These are phyloP conservation scores for Acanthosepion esculentum DNA, from an alignment of 2,888 invertebrate species.

Conservation along the genomic window DNA sequence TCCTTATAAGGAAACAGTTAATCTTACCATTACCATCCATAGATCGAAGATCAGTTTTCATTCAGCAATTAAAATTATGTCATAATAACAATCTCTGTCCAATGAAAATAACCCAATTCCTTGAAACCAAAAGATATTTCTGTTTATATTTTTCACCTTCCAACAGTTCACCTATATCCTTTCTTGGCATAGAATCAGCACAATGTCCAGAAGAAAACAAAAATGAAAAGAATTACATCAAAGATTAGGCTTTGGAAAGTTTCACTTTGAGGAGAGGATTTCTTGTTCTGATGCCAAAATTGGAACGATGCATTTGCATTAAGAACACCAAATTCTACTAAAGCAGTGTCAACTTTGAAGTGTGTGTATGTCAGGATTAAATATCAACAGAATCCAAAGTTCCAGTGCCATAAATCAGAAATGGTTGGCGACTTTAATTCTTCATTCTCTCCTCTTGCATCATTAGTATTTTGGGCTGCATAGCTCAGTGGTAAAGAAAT, in stretches of 20 bases:
- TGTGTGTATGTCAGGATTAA: not conserved
- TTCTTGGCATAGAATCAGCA: not conserved
- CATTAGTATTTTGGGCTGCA: no score
- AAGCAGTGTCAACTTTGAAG: not conserved
- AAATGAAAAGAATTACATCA: not conserved
- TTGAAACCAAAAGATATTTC: not conserved
- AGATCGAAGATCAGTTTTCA: not conserved
- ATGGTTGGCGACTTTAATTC: not conserved
- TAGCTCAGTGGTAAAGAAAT: no score
- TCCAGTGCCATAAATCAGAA: not conserved
- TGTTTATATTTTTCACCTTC: not conserved
- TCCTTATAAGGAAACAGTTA: no score
- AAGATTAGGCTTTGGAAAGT: not conserved
- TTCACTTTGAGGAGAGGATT: not conserved
- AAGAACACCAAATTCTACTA: not conserved
- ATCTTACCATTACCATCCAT: no score
- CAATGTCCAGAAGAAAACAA: not conserved
- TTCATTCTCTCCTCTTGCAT: not conserved
- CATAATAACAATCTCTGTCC: not conserved
- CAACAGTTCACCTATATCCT: not conserved
- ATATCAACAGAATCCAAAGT: not conserved
- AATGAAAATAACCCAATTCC: not conserved
- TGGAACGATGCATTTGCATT: not conserved
- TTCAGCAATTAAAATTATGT: not conserved
- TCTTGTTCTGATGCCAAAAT: not conserved